phyloP scores from a whole-genome alignment of 2,113 vertebrate species.

The Marmota flaviventris region DNA sequence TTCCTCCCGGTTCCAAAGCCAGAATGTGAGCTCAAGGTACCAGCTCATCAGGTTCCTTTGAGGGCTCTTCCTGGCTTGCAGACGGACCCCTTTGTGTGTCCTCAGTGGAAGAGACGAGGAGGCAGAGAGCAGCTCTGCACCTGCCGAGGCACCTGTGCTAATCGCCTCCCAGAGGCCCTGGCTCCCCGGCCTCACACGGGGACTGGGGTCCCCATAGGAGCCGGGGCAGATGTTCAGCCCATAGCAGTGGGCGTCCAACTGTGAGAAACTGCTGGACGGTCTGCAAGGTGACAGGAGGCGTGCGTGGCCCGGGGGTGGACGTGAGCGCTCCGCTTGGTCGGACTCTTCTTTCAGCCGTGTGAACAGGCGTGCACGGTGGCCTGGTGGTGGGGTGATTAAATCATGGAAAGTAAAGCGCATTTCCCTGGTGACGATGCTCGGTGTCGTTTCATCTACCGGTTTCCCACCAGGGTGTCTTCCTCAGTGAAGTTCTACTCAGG shows the following conservation, averaged over 20 bases:
- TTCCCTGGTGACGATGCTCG: not conserved
- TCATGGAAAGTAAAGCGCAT: not conserved
- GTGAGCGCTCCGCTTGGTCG: rapidly evolving
- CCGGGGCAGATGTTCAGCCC: rapidly evolving
- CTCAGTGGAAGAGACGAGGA: no score
- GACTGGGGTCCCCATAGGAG: rapidly evolving
- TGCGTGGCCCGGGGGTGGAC: rapidly evolving
- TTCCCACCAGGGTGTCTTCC: not conserved
- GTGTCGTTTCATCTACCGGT: not conserved
- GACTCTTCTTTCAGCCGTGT: rapidly evolving
- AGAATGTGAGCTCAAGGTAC: not conserved
- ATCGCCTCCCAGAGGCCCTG: no score
- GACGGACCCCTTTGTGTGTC: not conserved
- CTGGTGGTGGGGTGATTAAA: rapidly evolving
- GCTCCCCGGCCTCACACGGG: not conserved
- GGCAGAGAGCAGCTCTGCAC: not conserved
- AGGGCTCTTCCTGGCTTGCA: not conserved
- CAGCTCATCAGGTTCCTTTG: not conserved
- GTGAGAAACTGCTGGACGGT: no score
- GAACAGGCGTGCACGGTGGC: rapidly evolving
- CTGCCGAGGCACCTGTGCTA: not conserved
- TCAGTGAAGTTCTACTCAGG: not conserved
- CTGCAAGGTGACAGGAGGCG: no score
- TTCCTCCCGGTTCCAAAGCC: not conserved
- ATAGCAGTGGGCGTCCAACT: not conserved